A percentile compares a stretch with the other conserved stretches of the same genome.
phyloP scores from a whole-genome alignment of 37 sponge, comb jelly and placozoan species.

The Spongilla lacustris region DNA sequence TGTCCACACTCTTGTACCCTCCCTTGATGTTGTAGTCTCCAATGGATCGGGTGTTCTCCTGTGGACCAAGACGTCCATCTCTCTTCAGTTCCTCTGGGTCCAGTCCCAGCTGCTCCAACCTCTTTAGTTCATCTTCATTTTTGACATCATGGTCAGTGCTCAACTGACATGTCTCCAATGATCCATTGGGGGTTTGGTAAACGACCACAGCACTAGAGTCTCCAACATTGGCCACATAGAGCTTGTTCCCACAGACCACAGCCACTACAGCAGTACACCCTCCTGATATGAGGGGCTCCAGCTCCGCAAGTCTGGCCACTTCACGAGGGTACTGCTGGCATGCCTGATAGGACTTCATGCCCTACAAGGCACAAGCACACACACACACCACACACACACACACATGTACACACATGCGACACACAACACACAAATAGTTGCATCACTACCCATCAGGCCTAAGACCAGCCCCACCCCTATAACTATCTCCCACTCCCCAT shows the following conservation, averaged over 20 bases:
- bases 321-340: constrained; percentile 68
- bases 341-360: constrained; percentile 82
- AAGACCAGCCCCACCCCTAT: too few relatives aligned
- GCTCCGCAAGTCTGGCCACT: constrained; percentile 63
- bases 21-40: constrained; percentile 91
- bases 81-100: constrained; percentile 58
- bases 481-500: too few relatives aligned
- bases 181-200: constrained; percentile 17
- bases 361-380: constrained; percentile 48
- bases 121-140: constrained; percentile 82
- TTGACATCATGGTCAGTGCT: constrained; percentile 83
- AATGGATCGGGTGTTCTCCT: constrained; percentile 92
- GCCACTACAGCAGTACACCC: constrained; percentile 88
- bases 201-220: constrained; percentile 86
- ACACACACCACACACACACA: constrained; percentile 47
- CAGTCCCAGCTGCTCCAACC: constrained; percentile 73
- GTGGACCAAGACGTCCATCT: constrained; percentile 79
- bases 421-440: background rate
- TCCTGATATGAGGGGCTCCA: constrained; percentile 68
- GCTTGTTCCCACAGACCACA: constrained; percentile 58
- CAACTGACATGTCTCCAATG: constrained; percentile 61
- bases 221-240: constrained; percentile 92
- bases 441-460: too few relatives aligned
- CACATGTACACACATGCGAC: constrained; percentile 37
- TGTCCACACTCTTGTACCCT: constrained; percentile 94